phyloP scores from a whole-genome alignment of 2,113 vertebrate species.

The Otolemur garnettii region DNA sequence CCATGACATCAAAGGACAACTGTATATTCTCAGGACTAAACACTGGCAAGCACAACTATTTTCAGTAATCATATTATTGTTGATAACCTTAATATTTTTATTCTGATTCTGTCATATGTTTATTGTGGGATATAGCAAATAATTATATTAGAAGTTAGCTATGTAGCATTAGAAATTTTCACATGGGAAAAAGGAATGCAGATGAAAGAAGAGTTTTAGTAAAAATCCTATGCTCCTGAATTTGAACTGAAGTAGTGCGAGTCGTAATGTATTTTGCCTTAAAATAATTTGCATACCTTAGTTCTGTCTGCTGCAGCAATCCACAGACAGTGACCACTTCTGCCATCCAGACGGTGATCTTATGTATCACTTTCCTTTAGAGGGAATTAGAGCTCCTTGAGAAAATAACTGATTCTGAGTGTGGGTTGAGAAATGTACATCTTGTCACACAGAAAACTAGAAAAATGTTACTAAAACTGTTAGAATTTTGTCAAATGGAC shows the following conservation, averaged over 20 bases:
- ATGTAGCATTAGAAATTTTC: not conserved
- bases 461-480: not conserved
- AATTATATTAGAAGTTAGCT: not conserved
- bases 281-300: not conserved
- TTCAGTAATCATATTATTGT: not conserved
- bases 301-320: not conserved
- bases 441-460: not conserved
- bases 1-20: not conserved
- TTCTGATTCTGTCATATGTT: not conserved
- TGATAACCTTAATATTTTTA: not conserved
- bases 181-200: not conserved
- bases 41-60: not conserved
- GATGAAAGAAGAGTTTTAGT: not conserved
- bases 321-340: not conserved
- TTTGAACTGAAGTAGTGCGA: not conserved
- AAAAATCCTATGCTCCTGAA: not conserved
- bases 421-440: not conserved
- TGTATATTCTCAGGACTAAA: not conserved
- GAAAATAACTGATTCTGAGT: not conserved
- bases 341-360: not conserved
- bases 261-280: not conserved
- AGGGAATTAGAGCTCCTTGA: not conserved
- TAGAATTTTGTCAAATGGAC: not conserved
- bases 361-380: not conserved
- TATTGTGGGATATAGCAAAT: not conserved